These are phyloP conservation scores for Aix galericulata DNA, from an alignment of 2,113 vertebrate genomes.

Conservation along the genomic window DNA sequence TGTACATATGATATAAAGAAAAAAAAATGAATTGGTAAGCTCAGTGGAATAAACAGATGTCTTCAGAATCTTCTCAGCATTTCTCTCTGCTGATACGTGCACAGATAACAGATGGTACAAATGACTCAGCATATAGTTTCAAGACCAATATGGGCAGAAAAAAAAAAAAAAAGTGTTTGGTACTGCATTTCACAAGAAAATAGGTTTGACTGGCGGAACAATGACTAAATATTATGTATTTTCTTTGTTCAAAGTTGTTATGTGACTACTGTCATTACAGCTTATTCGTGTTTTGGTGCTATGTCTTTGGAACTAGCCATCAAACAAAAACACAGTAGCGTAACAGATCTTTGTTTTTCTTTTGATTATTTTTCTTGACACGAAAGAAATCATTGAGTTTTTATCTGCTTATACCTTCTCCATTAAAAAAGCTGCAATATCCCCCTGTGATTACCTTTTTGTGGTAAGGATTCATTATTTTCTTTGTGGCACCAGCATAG, in stretches of 20 bases:
- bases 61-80: conserved; percentile 29
- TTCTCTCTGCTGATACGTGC: conserved; percentile 26
- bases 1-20: not conserved
- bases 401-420: not conserved
- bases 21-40: not conserved
- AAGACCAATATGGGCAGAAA: not conserved
- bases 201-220: not conserved
- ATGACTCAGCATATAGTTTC: conserved; percentile 48
- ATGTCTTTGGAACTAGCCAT: not conserved
- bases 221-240: conserved; percentile 9
- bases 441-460: not conserved
- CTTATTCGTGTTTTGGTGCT: not conserved
- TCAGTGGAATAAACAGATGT: conserved; percentile 50
- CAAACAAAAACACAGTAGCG: not conserved
- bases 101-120: conserved; percentile 55
- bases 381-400: fast-evolving
- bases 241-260: not conserved
- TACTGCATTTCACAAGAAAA: not conserved
- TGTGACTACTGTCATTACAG: not conserved
- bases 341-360: not conserved
- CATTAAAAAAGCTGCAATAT: not conserved
- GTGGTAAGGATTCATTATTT: not conserved
- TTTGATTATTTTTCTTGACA: not conserved
- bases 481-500: not conserved
- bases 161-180: not conserved